A percentile compares a stretch with the other conserved stretches of the same genome.
phyloP scores from a whole-genome alignment of 64 coral and sea anemone genomes.

The Montipora sp. region DNA sequence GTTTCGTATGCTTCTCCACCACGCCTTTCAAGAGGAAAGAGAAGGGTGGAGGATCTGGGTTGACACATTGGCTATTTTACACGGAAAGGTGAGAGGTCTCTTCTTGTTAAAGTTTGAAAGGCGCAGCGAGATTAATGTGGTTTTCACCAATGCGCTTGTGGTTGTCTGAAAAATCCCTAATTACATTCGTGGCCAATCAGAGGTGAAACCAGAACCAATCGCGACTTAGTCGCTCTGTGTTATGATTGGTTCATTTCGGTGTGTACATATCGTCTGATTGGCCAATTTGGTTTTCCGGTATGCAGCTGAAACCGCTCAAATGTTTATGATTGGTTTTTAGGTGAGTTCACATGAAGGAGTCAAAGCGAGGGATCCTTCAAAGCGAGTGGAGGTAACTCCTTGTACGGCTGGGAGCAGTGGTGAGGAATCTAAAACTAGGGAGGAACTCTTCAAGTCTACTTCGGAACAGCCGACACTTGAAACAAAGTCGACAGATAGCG shows the following conservation, averaged over 20 bases:
- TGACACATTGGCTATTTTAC: slow-evolving; percentile 90
- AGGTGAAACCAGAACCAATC: too few relatives aligned
- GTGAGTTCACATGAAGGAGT: slow-evolving; percentile 56
- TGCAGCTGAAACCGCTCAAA: too few relatives aligned
- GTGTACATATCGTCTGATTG: too few relatives aligned
- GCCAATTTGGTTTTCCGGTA: too few relatives aligned
- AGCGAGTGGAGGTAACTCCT: background rate
- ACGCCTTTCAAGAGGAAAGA: slow-evolving; percentile 91
- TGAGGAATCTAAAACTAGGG: background rate
- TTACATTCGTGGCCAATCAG: too few relatives aligned
- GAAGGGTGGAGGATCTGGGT: slow-evolving; percentile 99
- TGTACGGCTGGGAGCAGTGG: background rate
- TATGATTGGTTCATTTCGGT: too few relatives aligned
- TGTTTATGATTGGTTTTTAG: background rate
- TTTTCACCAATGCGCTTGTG: too few relatives aligned
- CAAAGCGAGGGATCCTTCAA: slow-evolving; percentile 1
- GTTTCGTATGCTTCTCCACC: slow-evolving; percentile 96
- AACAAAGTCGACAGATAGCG: slow-evolving; percentile 62
- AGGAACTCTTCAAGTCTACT: background rate
- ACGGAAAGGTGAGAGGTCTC: slow-evolving; percentile 74
- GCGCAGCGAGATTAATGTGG: too few relatives aligned
- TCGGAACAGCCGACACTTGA: background rate
- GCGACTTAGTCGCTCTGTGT: too few relatives aligned
- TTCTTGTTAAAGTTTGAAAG: background rate
- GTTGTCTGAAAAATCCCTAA: too few relatives aligned